phyloP scores from a whole-genome alignment of 2,888 invertebrate genomes.

The Druceiella hillmani region DNA sequence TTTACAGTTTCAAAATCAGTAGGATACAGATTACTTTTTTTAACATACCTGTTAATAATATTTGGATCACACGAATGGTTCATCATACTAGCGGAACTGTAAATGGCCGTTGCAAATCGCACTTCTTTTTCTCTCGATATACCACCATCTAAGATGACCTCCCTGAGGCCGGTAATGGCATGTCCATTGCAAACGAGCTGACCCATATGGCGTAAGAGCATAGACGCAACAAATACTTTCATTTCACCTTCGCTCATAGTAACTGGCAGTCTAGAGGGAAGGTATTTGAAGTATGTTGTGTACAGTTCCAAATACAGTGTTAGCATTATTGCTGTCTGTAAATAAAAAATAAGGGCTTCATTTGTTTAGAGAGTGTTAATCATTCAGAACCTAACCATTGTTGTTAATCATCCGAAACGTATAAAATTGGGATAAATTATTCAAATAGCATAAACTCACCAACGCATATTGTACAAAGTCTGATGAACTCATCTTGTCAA shows the following conservation, averaged over 20 bases:
- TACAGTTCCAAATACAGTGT: slow-evolving; percentile 58
- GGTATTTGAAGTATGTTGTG: slow-evolving; percentile 58
- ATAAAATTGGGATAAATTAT: slow-evolving; percentile 5
- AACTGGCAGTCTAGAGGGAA: slow-evolving; percentile 37
- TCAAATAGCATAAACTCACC: slow-evolving; percentile 44
- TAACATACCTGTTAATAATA: slow-evolving; percentile 62
- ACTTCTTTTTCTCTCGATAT: slow-evolving; percentile 34
- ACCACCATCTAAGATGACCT: slow-evolving; percentile 22
- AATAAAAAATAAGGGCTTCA: slow-evolving; percentile 23
- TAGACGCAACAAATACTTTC: slow-evolving; percentile 54
- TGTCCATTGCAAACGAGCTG: slow-evolving; percentile 81
- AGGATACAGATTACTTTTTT: slow-evolving; percentile 5
- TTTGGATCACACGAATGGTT: slow-evolving; percentile 90
- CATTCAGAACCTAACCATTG: neutral
- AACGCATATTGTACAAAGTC: slow-evolving; percentile 67
- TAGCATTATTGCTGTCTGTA: slow-evolving; percentile 62
- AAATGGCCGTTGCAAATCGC: slow-evolving; percentile 72
- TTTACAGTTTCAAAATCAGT: neutral
- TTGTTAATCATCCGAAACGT: slow-evolving; percentile 1
- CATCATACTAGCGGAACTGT: slow-evolving; percentile 82
- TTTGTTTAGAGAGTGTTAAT: neutral
- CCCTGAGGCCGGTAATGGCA: slow-evolving; percentile 41
- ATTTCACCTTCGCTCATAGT: slow-evolving; percentile 32
- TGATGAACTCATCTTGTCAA: slow-evolving; percentile 57
- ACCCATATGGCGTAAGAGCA: slow-evolving; percentile 69